Conservation (phyloP, 2,888 invertebrate species). For the Spilosoma lubricipeda region DNA sequence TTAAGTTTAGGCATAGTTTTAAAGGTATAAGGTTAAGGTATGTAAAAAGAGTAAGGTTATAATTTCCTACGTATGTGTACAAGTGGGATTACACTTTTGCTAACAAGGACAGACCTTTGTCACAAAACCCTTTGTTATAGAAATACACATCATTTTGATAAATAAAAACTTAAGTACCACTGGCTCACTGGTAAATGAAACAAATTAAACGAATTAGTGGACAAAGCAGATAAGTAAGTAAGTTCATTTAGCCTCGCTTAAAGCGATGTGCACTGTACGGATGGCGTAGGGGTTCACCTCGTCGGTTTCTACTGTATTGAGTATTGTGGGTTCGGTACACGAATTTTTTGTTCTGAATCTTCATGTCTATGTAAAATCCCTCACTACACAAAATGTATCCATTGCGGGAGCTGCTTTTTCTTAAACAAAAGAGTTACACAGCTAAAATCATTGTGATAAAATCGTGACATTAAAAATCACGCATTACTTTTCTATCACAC, state of each 20-base stretch:
- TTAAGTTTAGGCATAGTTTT: no score
- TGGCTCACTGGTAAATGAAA: constrained; percentile 41
- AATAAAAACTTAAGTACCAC: constrained; percentile 8
- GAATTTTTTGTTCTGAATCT: no score
- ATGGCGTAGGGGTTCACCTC: no score
- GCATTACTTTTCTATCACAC: not conserved
- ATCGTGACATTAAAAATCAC: constrained; percentile 2
- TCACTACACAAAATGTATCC: no score
- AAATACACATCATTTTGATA: not conserved
- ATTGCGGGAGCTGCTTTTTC: no score
- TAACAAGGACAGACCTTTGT: not conserved
- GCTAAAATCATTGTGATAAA: not conserved
- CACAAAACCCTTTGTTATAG: constrained; percentile 6
- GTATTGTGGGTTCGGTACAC: no score
- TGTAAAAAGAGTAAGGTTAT: no score
- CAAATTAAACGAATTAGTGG: constrained; percentile 46
- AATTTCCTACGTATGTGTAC: no score
- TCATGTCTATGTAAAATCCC: no score
- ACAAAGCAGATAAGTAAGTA: constrained; percentile 37
- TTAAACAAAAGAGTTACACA: not conserved
- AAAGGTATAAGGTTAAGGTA: no score
- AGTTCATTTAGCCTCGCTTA: constrained; percentile 16
- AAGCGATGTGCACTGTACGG: not conserved
- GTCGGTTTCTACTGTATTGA: no score
- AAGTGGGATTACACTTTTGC: not conserved